These are phyloP conservation scores for Brachymystax lenok DNA, from an alignment of 2,797 vertebrate genomes.

Conservation along the genomic window DNA sequence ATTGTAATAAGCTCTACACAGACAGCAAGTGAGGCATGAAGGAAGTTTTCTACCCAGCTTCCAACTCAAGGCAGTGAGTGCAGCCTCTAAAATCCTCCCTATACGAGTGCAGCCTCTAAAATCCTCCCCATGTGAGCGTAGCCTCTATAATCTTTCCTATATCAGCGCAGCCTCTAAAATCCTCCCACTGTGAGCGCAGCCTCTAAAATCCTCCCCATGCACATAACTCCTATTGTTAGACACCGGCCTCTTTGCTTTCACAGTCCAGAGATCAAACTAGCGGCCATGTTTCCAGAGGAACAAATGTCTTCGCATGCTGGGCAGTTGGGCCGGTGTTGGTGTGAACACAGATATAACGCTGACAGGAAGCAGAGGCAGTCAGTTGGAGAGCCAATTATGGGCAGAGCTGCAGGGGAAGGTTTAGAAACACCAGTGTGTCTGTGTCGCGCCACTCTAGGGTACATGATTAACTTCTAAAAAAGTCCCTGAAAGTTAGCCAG, in stretches of 20 bases:
- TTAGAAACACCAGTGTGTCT: conserved; percentile 75
- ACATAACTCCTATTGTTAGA: conserved; percentile 73
- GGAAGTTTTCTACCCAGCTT: conserved; percentile 60
- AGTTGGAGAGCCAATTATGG: conserved; percentile 78
- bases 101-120: not conserved
- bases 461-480: conserved; percentile 80
- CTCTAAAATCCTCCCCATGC: conserved; percentile 63
- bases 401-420: conserved; percentile 73
- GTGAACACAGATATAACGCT: conserved; percentile 81
- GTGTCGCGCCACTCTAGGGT: conserved; percentile 73
- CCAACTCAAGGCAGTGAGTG: conserved; percentile 40
- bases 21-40: conserved; percentile 36
- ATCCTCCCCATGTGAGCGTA: conserved; percentile 55
- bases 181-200: conserved; percentile 57
- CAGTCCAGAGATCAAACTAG: conserved; percentile 83
- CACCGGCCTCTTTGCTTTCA: conserved; percentile 73
- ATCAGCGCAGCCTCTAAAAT: conserved; percentile 55
- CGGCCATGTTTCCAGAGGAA: conserved; percentile 76
- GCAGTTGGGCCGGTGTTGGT: conserved; percentile 41
- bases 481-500: conserved; percentile 70
- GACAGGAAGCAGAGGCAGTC: conserved; percentile 81
- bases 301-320: conserved; percentile 75
- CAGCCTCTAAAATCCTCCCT: conserved; percentile 58
- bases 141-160: conserved; percentile 62
- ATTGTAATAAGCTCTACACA: conserved; percentile 28